Evolutionary conservation across 2,797 vertebrate genomes (phyloP).

Genomic region (Girardinus metallicus): DNA sequence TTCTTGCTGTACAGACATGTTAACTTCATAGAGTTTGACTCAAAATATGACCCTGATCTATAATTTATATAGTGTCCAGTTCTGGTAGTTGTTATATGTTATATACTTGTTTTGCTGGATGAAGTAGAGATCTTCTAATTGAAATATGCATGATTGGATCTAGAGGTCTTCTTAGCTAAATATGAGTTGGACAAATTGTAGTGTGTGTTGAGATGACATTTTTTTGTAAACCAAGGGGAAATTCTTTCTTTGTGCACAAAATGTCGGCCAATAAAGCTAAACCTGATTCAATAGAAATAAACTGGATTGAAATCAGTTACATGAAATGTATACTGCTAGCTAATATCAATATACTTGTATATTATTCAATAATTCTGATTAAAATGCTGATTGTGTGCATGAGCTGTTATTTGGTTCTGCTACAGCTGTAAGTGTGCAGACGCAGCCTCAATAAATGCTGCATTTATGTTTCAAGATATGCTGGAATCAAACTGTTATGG

Average conservation of each 20-base stretch:
- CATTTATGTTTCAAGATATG: not conserved
- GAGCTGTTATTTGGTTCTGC: not conserved
- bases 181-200: not conserved
- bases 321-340: not conserved
- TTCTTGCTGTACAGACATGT: slow-evolving; percentile 4
- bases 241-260: not conserved
- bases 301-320: not conserved
- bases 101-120: not conserved
- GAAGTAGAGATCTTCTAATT: no score
- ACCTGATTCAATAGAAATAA: not conserved
- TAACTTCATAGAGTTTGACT: slow-evolving; percentile 8
- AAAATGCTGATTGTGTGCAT: not conserved
- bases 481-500: not conserved
- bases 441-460: not conserved
- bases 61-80: not conserved
- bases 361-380: not conserved
- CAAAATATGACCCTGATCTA: not conserved
- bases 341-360: not conserved
- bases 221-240: not conserved
- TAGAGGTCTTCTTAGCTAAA: not conserved
- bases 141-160: not conserved
- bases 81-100: not conserved
- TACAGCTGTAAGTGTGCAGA: not conserved
- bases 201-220: not conserved
- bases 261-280: not conserved